These are phyloP conservation scores for Rhyacophila brunnea DNA, from an alignment of 1,140 invertebrate species.

Conservation along the genomic window DNA sequence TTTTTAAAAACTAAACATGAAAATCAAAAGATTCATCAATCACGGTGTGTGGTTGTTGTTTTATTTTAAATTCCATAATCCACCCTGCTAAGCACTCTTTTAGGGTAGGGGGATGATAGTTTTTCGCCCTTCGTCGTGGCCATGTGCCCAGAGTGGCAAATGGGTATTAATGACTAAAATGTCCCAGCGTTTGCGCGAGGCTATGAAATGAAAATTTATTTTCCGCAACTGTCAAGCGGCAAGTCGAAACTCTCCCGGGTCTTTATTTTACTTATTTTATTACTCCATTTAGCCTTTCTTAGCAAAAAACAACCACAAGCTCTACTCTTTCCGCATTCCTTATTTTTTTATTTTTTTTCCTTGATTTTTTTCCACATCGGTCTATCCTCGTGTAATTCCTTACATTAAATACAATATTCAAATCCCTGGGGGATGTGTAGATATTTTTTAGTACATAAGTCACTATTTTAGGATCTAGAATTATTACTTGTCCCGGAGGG, in stretches of 20 bases:
- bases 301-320: conserved; percentile 8
- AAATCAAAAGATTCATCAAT: no score
- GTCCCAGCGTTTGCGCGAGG: conserved; percentile 9
- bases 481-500: neutral
- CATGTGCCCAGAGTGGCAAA: conserved; percentile 26
- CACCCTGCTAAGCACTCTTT: neutral
- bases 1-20: no score
- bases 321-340: neutral
- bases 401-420: neutral
- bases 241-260: conserved; percentile 28
- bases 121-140: conserved; percentile 16
- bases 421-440: neutral
- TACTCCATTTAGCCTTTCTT: conserved; percentile 14
- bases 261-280: conserved; percentile 32
- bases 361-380: neutral
- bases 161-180: conserved; percentile 33
- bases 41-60: no score
- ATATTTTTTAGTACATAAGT: neutral
- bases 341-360: no score
- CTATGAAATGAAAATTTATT: conserved; percentile 34
- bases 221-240: conserved; percentile 26
- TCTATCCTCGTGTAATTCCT: neutral
- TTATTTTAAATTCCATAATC: no score
- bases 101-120: conserved; percentile 33
- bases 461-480: neutral